A percentile compares a stretch with the other conserved stretches of the same genome.
These are phyloP conservation scores for Neosalanx taihuensis DNA, from an alignment of 2,797 vertebrate species.

Conservation along the genomic window DNA sequence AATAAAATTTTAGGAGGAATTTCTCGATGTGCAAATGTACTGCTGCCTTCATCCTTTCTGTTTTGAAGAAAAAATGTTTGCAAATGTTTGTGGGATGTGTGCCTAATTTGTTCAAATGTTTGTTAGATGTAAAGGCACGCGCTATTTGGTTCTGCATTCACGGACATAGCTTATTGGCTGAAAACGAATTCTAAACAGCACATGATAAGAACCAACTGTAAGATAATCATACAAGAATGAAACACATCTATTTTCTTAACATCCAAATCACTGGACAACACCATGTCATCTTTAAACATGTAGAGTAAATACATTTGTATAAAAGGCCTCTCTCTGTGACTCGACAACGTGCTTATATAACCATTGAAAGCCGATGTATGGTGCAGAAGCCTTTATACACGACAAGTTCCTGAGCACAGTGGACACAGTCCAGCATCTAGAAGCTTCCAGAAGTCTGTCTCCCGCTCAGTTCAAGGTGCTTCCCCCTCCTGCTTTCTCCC, in stretches of 20 bases:
- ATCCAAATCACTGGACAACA: neutral
- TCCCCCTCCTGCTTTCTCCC: too few species aligned
- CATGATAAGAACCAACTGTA: neutral
- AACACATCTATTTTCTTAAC: neutral
- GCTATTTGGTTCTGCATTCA: too few species aligned
- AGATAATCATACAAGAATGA: too few species aligned
- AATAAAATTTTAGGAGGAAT: slow-evolving; percentile 9
- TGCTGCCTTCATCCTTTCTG: slow-evolving; percentile 15
- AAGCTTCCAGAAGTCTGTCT: too few species aligned
- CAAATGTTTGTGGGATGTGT: neutral
- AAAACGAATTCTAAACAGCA: neutral
- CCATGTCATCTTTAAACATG: slow-evolving; percentile 15
- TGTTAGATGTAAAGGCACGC: slow-evolving; percentile 10
- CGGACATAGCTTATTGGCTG: neutral
- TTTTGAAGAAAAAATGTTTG: slow-evolving; percentile 9
- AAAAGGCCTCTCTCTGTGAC: slow-evolving; percentile 22
- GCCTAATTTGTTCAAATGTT: neutral
- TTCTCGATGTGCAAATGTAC: neutral
- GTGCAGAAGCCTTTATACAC: neutral
- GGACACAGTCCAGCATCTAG: neutral
- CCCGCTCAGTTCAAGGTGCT: too few species aligned
- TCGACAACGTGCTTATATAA: neutral
- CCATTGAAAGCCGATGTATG: neutral
- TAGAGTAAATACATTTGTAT: slow-evolving; percentile 24
- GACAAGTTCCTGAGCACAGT: neutral